A percentile compares a stretch with the other conserved stretches of the same genome.
These are phyloP conservation scores for Perca fluviatilis DNA, from an alignment of 2,113 vertebrate genomes.

Conservation along the genomic window DNA sequence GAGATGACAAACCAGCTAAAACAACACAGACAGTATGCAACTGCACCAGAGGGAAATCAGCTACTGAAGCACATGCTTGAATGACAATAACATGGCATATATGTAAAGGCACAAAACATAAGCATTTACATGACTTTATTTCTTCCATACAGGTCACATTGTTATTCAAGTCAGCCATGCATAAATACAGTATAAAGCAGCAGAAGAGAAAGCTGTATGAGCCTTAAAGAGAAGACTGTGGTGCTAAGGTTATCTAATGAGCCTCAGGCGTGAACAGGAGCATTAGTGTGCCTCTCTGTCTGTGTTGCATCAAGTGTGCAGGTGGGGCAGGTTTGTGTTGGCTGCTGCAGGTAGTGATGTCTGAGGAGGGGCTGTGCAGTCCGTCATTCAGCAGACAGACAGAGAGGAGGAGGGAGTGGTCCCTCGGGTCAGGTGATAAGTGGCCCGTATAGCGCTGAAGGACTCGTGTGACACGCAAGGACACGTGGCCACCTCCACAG, in stretches of 20 bases:
- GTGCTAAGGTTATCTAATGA: slow-evolving; percentile 22
- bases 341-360: slow-evolving; percentile 49
- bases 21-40: slow-evolving; percentile 38
- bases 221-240: neutral
- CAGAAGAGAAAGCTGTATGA: neutral
- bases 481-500: slow-evolving; percentile 70
- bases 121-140: slow-evolving; percentile 1
- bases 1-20: slow-evolving; percentile 51
- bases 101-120: slow-evolving; percentile 3
- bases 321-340: slow-evolving; percentile 41
- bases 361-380: slow-evolving; percentile 47
- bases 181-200: slow-evolving; percentile 23
- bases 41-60: slow-evolving; percentile 28
- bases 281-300: slow-evolving; percentile 37
- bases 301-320: slow-evolving; percentile 48
- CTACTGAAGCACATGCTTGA: slow-evolving; percentile 20
- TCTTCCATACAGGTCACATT: slow-evolving; percentile 7
- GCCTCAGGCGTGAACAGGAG: slow-evolving; percentile 29
- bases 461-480: slow-evolving; percentile 79
- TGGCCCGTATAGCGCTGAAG: slow-evolving; percentile 72
- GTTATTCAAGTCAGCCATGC: slow-evolving; percentile 43
- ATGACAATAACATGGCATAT: neutral
- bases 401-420: slow-evolving; percentile 66
- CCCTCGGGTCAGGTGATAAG: slow-evolving; percentile 83
- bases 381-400: slow-evolving; percentile 53